These are phyloP conservation scores for Hyles lineata DNA, from an alignment of 2,888 invertebrate species.

Conservation along the genomic window DNA sequence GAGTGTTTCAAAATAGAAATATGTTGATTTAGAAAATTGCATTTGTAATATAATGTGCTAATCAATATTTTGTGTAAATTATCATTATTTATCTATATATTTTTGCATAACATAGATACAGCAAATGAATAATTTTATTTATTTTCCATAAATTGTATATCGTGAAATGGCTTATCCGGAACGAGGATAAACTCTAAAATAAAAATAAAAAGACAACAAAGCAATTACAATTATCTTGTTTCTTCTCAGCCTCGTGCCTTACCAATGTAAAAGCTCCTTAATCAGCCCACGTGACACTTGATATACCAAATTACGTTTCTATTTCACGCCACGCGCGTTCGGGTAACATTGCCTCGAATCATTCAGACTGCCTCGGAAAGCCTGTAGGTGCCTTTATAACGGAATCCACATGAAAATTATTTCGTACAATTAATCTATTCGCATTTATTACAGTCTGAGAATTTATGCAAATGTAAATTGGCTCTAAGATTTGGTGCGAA, in stretches of 20 bases:
- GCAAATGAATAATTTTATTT: too few relatives aligned
- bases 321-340: conserved; percentile 11
- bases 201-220: not conserved
- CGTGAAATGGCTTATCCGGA: too few relatives aligned
- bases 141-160: too few relatives aligned
- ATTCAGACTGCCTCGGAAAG: not conserved
- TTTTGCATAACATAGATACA: too few relatives aligned
- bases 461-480: conserved; percentile 11
- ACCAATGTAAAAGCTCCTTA: conserved; percentile 2
- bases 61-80: too few relatives aligned
- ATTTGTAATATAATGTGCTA: too few relatives aligned
- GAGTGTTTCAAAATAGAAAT: too few relatives aligned
- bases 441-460: conserved; percentile 7
- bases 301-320: conserved; percentile 13
- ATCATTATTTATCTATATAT: too few relatives aligned
- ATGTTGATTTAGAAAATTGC: too few relatives aligned
- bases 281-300: not conserved
- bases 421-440: conserved; percentile 13
- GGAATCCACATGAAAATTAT: not conserved
- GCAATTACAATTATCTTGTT: not conserved
- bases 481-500: not conserved
- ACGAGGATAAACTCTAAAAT: too few relatives aligned
- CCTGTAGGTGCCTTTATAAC: not conserved
- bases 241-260: not conserved
- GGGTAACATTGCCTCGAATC: not conserved